phyloP scores from a whole-genome alignment of 1,140 invertebrate species.

The Bombus soroeensis region DNA sequence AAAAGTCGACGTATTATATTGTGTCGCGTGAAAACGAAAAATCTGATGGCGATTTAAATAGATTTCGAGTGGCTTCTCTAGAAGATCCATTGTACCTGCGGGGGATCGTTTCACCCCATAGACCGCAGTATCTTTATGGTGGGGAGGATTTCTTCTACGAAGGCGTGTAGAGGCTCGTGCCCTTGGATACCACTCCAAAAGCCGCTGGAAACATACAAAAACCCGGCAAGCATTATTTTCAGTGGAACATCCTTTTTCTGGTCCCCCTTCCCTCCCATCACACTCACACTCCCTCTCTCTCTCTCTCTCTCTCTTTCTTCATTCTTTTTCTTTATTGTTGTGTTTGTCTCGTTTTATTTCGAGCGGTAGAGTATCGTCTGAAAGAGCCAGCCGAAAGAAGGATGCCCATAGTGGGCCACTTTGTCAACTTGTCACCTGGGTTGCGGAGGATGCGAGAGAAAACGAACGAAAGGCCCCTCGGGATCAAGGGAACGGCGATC shows the following conservation, averaged over 20 bases:
- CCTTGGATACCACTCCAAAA: conserved; percentile 60
- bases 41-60: conserved; percentile 78
- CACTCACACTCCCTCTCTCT: background rate
- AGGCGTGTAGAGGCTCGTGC: conserved; percentile 78
- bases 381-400: conserved; percentile 34
- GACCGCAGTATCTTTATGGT: background rate
- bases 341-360: background rate
- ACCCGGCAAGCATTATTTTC: conserved; percentile 60
- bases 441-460: conserved; percentile 54
- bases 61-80: conserved; percentile 71
- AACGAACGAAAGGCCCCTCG: conserved; percentile 48
- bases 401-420: conserved; percentile 66
- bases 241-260: conserved; percentile 31
- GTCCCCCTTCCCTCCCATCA: background rate
- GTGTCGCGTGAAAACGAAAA: conserved; percentile 62
- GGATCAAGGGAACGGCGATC: conserved; percentile 38
- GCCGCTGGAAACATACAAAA: conserved; percentile 61
- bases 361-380: conserved; percentile 2
- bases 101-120: conserved; percentile 55
- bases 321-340: background rate
- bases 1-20: conserved; percentile 48
- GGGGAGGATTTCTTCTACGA: conserved; percentile 67
- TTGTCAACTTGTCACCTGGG: conserved; percentile 75
- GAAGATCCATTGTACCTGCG: conserved; percentile 49
- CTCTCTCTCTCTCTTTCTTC: background rate